phyloP scores from a whole-genome alignment of 2,113 vertebrate species.

The Callaeas wilsoni region DNA sequence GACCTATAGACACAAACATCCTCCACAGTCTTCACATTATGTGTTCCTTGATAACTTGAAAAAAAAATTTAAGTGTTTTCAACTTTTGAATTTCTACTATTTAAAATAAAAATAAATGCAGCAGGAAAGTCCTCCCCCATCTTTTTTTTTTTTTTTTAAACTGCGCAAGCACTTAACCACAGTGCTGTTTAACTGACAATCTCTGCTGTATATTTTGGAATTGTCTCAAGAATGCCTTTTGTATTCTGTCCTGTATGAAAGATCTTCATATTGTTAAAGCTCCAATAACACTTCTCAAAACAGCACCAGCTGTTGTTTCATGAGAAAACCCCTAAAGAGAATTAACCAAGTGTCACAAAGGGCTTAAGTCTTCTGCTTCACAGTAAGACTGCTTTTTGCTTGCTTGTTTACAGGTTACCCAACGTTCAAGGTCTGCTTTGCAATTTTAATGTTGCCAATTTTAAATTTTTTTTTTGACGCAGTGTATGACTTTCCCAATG shows the following conservation, averaged over 20 bases:
- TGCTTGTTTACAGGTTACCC: background rate
- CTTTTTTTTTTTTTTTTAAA: background rate
- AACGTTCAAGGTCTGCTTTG: background rate
- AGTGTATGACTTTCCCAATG: background rate
- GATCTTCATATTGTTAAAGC: background rate
- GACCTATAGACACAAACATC: background rate
- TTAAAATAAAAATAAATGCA: background rate
- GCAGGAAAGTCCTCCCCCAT: accelerated
- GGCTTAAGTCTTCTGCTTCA: background rate
- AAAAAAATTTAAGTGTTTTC: background rate
- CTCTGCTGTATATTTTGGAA: constrained; percentile 18
- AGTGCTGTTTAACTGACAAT: background rate
- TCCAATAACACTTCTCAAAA: constrained; percentile 7
- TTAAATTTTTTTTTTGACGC: background rate
- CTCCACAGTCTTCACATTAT: background rate
- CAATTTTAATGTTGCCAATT: background rate
- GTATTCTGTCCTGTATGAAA: background rate
- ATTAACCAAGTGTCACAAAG: background rate
- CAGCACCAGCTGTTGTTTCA: constrained; percentile 1
- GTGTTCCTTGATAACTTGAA: background rate
- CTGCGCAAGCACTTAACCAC: background rate
- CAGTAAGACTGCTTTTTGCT: background rate
- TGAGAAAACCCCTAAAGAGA: constrained; percentile 3
- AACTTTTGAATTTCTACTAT: background rate
- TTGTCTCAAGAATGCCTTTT: constrained; percentile 18